A percentile compares a stretch with the other conserved stretches of the same genome.
Evolutionary conservation across 2,113 vertebrate species (phyloP).

Genomic region (Garra rufa): DNA sequence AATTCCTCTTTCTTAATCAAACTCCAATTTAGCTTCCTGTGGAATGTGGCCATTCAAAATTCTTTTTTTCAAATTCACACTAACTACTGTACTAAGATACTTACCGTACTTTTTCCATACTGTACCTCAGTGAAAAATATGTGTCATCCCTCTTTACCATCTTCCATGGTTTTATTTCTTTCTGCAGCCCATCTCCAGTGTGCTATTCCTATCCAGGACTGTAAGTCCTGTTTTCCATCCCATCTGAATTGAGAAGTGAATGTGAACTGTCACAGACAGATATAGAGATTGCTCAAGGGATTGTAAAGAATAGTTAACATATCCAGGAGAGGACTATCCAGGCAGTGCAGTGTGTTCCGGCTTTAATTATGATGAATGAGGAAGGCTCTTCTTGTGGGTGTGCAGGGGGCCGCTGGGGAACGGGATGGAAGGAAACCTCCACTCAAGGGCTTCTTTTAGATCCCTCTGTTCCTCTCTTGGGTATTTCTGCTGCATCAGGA

Average conservation of each 20-base stretch:
- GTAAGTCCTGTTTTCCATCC: neutral
- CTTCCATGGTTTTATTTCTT: neutral
- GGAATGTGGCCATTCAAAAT: too few relatives aligned
- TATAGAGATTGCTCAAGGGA: neutral
- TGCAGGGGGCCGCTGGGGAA: constrained; percentile 19
- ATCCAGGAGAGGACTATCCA: constrained; percentile 11
- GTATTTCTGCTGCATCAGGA: constrained; percentile 25
- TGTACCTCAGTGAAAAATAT: constrained; percentile 9
- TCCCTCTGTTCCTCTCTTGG: constrained; percentile 10
- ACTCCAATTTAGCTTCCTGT: too few relatives aligned
- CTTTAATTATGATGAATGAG: constrained; percentile 56
- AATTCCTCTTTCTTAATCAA: too few relatives aligned
- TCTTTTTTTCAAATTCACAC: neutral
- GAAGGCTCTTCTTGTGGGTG: constrained; percentile 9
- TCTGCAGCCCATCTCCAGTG: neutral
- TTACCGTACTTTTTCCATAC: neutral
- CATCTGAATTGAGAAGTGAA: constrained; percentile 12
- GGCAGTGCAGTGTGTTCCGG: constrained; percentile 16
- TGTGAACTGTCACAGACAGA: neutral
- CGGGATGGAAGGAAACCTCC: constrained; percentile 17
- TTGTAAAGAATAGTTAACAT: constrained; percentile 10
- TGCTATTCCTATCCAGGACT: neutral
- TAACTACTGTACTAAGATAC: neutral
- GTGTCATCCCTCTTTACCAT: neutral
- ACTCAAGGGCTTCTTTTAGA: constrained; percentile 22